Percentiles rank a stretch among this genome's conserved stretches.
phyloP scores from a whole-genome alignment of 30 jellyfish, hydroid and myxozoan species.

The Aurelia coerulea region DNA sequence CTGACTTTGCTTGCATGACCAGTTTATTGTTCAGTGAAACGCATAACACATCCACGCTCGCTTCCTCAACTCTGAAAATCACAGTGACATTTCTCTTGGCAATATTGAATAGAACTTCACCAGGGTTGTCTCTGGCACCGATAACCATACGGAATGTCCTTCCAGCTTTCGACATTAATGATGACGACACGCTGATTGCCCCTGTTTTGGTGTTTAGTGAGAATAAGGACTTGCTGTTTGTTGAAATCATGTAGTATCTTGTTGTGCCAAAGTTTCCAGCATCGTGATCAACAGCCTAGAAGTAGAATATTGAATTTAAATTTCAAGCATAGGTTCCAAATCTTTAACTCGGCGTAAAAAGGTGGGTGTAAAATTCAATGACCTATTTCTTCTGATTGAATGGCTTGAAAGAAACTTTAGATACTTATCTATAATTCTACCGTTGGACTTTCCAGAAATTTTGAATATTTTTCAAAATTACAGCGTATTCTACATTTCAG shows the following conservation, averaged over 20 bases:
- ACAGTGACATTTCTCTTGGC: conserved; percentile 53
- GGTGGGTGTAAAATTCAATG: too few species aligned
- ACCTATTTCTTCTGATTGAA: too few species aligned
- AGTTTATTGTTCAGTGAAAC: conserved; percentile 19
- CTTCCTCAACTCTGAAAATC: conserved; percentile 38
- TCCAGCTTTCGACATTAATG: conserved; percentile 64
- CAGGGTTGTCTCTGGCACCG: conserved; percentile 71
- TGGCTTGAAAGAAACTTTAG: too few species aligned
- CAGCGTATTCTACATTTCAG: too few species aligned
- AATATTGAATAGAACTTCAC: conserved; percentile 12
- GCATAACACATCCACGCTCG: conserved; percentile 63
- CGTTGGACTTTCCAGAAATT: too few species aligned
- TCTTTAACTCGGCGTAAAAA: too few species aligned
- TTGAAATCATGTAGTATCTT: conserved; percentile 40
- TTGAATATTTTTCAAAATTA: too few species aligned
- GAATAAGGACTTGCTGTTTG: conserved; percentile 45
- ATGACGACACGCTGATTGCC: conserved; percentile 51
- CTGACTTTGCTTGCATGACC: conserved; percentile 20
- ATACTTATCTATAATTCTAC: too few species aligned
- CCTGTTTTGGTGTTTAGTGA: conserved; percentile 51
- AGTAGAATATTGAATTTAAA: background rate
- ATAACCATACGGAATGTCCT: conserved; percentile 47
- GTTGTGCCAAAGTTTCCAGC: conserved; percentile 58
- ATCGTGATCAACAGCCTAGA: conserved; percentile 65
- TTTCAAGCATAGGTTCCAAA: too few species aligned